Percentiles rank a stretch among this genome's conserved stretches.
Evolutionary conservation across 2,888 invertebrate genomes (phyloP).

Genomic region (Spisula solida): DNA sequence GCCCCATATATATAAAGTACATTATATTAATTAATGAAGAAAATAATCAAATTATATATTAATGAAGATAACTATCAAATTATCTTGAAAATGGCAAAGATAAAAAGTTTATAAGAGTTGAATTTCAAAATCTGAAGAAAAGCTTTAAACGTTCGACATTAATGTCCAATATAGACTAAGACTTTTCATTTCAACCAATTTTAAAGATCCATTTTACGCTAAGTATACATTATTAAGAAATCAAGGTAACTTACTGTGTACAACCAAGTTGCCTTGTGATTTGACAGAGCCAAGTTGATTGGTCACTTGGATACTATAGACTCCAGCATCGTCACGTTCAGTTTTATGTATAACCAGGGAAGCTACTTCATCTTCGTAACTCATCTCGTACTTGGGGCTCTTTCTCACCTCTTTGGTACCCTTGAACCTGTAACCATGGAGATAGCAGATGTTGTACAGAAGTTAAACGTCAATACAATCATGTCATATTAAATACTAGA

Average conservation of each 20-base stretch:
- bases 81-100: too few species aligned
- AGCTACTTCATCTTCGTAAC: conserved; percentile 83
- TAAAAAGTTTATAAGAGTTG: too few species aligned
- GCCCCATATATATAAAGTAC: too few species aligned
- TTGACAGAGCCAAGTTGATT: conserved; percentile 86
- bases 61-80: too few species aligned
- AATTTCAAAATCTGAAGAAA: not conserved
- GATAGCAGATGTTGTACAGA: not conserved
- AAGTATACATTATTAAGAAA: too few species aligned
- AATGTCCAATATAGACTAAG: too few species aligned
- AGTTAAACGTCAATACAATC: not conserved
- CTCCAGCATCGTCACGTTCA: conserved; percentile 83
- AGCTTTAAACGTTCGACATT: too few species aligned
- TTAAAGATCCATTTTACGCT: too few species aligned
- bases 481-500: too few species aligned
- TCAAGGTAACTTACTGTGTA: conserved; percentile 83
- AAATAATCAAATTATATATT: too few species aligned
- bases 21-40: too few species aligned
- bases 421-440: conserved; percentile 80
- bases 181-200: too few species aligned
- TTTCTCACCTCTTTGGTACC: conserved; percentile 84
- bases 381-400: conserved; percentile 84
- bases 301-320: conserved; percentile 84
- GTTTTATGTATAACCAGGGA: conserved; percentile 90
- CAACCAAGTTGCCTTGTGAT: conserved; percentile 83